Base-by-base conservation (phyloP, 1,140 invertebrate genomes). In the Hydropsyche tenuis region DNA sequence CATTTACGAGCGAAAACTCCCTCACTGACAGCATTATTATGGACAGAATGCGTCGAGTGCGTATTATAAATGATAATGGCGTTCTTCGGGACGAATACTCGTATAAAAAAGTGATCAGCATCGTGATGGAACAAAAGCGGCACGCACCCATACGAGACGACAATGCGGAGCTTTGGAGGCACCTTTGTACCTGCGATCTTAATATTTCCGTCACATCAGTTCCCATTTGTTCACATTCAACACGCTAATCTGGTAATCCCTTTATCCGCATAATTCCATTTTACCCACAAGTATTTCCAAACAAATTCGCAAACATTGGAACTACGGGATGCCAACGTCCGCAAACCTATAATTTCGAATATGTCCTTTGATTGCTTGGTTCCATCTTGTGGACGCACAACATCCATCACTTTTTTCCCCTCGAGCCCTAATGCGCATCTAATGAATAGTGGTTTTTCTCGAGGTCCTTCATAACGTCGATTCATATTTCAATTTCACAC, bases 251-350 rank as follows among this genome's bases (percentile, higher is more conserved):
- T 27, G 5, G 11, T 70, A 70, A 70, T 70, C 68, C 27, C 18
- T 56, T 70, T 70, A 70, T 70, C 48, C 68, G 68, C 30, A 70
- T 70, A 70, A 70, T 70, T 70, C 68, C 48, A 70, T 70, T 70
- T 70, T 70, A 27, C 16, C 18, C 68, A 37, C 42, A 23, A 70
- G 68, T 70, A 70, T 70, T 70, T 70, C 68, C 48, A 70, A 70
- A 70, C 68, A 70, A 56, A 70, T 56, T 70, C 25, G 68, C 68
- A 70, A 70, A 70, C 68, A 68, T 1, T 11, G 48, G 12, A 25
- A 37, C 68, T 37, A n/a, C 68, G 37, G 45, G 30, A 18, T 63
- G 14, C 60, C 25, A 20, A n/a, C 30, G 30, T 12, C 42, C 20
- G 12, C 27, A 42, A 37, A 16, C 48, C 48, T 70, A 22, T 56